Evolutionary conservation across 35 echinoderm and acorn worm genomes (phyloP).

Genomic region (Lytechinus variegatus): DNA sequence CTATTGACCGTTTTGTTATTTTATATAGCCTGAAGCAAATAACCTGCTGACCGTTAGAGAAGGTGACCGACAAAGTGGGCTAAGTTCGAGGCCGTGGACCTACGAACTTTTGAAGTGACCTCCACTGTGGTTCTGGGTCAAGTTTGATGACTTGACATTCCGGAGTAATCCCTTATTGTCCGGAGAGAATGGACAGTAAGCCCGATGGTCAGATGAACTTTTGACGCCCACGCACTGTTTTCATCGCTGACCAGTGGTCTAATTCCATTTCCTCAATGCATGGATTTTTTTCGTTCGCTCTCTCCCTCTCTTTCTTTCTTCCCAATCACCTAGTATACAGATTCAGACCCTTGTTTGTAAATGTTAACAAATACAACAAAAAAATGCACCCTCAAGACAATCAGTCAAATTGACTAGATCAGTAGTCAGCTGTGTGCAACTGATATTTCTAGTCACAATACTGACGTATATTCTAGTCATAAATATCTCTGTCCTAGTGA

Average conservation of each 20-base stretch:
- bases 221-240: slow-evolving; percentile 7
- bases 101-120: slow-evolving; percentile 34
- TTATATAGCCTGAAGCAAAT: slow-evolving; percentile 27
- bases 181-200: neutral
- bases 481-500: too few species aligned
- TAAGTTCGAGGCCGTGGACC: slow-evolving; percentile 38
- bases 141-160: slow-evolving; percentile 26
- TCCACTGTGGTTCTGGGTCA: slow-evolving; percentile 8
- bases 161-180: neutral
- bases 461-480: too few species aligned
- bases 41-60: neutral
- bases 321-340: too few species aligned
- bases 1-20: slow-evolving; percentile 19
- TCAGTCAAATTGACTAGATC: too few species aligned
- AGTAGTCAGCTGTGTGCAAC: too few species aligned
- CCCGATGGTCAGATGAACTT: neutral
- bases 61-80: neutral
- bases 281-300: neutral
- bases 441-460: too few species aligned
- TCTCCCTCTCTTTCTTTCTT: neutral
- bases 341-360: too few species aligned
- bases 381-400: too few species aligned
- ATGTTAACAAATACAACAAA: too few species aligned
- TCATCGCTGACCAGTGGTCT: neutral
- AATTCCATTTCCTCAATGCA: neutral